These are phyloP conservation scores for Poecilobothrus nobilitatus DNA, from an alignment of 2,888 invertebrate species.

Conservation along the genomic window DNA sequence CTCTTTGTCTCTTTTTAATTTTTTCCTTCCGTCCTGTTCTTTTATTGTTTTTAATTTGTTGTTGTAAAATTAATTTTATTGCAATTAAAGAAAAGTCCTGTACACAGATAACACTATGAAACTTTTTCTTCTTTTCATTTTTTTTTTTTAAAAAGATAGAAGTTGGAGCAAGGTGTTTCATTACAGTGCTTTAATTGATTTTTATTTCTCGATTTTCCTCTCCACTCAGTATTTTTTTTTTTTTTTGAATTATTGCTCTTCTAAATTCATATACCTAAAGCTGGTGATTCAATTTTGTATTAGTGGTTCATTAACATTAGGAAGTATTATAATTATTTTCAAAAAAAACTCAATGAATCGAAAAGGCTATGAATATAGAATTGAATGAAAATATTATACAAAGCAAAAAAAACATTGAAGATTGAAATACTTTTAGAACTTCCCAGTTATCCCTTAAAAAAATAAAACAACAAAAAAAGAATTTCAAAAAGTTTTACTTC, in stretches of 20 bases:
- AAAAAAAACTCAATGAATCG: background rate
- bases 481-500: background rate
- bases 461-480: background rate
- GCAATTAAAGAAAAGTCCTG: background rate
- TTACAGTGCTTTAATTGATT: background rate
- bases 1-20: background rate
- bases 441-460: background rate
- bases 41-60: background rate
- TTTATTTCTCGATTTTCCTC: background rate
- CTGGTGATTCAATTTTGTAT: too few species aligned
- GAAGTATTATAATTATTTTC: background rate
- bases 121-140: too few species aligned
- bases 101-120: too few species aligned
- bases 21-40: background rate
- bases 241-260: too few species aligned
- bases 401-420: too few species aligned
- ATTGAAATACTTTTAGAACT: too few species aligned
- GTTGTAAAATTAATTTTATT: background rate
- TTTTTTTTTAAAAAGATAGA: background rate
- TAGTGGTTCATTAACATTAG: background rate
- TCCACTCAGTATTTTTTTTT: too few species aligned
- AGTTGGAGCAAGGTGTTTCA: background rate
- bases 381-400: background rate
- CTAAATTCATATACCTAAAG: too few species aligned
- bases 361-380: background rate